Evolutionary conservation across 2,888 invertebrate species (phyloP).

Genomic region (Malthinus flaveolus): DNA sequence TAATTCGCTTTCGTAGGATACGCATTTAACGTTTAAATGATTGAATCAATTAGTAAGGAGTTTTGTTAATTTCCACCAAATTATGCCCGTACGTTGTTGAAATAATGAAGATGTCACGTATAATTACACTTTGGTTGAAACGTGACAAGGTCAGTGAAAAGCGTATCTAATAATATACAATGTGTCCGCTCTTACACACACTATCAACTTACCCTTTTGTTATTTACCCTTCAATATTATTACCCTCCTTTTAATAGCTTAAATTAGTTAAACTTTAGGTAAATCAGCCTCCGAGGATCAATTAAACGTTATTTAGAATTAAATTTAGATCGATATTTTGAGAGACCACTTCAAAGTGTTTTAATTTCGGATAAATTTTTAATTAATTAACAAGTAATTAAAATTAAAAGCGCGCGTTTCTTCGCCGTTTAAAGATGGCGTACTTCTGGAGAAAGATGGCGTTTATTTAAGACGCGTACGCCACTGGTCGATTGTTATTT

Average conservation of each 20-base stretch:
- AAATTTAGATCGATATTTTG: too few species aligned
- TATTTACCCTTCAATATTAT: conserved; percentile 20
- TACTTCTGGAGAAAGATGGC: too few species aligned
- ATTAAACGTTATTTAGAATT: too few species aligned
- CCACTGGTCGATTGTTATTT: neutral
- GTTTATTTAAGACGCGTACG: too few species aligned
- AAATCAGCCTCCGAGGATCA: too few species aligned
- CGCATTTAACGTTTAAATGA: too few species aligned
- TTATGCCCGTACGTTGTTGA: conserved; percentile 22
- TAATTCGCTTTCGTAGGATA: too few species aligned
- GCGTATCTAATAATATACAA: conserved; percentile 14
- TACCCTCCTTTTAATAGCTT: neutral
- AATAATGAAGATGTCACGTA: conserved; percentile 33
- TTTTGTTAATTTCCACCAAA: conserved; percentile 7
- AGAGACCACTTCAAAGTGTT: too few species aligned
- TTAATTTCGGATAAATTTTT: too few species aligned
- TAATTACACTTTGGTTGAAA: conserved; percentile 33
- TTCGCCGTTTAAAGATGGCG: too few species aligned
- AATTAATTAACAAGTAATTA: too few species aligned
- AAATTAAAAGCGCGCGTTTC: too few species aligned
- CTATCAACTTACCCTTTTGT: conserved; percentile 7
- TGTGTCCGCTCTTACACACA: conserved; percentile 6
- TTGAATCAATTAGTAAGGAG: neutral
- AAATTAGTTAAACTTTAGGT: neutral
- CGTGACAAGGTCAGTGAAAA: conserved; percentile 33